Evolutionary conservation across 1,140 invertebrate species (phyloP).

Genomic region (Aphidius ervi): DNA sequence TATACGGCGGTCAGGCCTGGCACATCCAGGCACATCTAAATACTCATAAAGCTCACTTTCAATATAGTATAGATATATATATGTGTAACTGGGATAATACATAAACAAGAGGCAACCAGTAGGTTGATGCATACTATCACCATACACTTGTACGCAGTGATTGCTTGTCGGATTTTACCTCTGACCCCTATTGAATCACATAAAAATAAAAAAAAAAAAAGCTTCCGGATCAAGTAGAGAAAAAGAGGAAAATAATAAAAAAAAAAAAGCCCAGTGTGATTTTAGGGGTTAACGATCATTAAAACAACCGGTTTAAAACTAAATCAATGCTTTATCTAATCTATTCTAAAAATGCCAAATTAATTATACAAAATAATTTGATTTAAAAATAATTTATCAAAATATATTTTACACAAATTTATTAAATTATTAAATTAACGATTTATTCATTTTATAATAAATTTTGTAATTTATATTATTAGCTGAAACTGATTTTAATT

Average conservation of each 20-base stretch:
- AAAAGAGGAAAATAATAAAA: conserved; percentile 1
- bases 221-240: background rate
- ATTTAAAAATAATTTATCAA: too few relatives aligned
- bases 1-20: conserved; percentile 18
- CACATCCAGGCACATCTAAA: conserved; percentile 25
- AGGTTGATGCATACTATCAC: conserved; percentile 11
- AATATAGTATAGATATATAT: conserved; percentile 4
- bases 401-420: too few relatives aligned
- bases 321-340: too few relatives aligned
- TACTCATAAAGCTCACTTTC: conserved; percentile 30
- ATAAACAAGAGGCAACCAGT: conserved; percentile 2
- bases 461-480: too few relatives aligned
- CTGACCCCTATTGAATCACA: too few relatives aligned
- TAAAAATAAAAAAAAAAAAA: background rate
- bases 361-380: conserved; percentile 15
- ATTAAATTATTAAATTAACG: background rate
- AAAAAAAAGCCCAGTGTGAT: conserved; percentile 17
- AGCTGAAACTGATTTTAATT: too few relatives aligned
- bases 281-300: conserved; percentile 24
- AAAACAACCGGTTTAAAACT: conserved; percentile 21
- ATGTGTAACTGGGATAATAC: background rate
- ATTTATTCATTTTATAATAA: background rate
- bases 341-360: conserved; percentile 19
- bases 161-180: too few relatives aligned
- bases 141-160: background rate